These are phyloP conservation scores for Phania funesta DNA, from an alignment of 2,888 invertebrate species.

Conservation along the genomic window DNA sequence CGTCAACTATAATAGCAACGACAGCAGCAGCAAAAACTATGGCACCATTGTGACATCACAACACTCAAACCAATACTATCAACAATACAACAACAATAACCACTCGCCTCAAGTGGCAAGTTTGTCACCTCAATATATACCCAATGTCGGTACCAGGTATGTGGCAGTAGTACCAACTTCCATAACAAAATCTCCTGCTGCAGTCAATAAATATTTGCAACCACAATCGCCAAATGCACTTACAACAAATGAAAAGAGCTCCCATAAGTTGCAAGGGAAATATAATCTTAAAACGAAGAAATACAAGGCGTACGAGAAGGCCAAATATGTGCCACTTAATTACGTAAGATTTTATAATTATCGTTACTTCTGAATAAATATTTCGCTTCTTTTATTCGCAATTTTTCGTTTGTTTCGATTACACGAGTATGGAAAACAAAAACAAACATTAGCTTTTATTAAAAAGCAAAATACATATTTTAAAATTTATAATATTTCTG, in stretches of 20 bases:
- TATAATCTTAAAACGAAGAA: constrained; percentile 80
- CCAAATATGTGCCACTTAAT: constrained; percentile 76
- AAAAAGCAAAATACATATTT: not conserved
- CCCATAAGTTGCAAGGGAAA: constrained; percentile 79
- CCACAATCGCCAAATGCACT: constrained; percentile 57
- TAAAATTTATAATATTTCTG: constrained; percentile 44
- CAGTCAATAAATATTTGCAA: constrained; percentile 61
- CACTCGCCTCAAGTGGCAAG: constrained; percentile 70
- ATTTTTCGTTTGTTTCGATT: not conserved
- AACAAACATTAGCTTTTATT: too few species aligned
- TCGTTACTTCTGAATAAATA: constrained; percentile 58
- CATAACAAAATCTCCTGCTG: constrained; percentile 20
- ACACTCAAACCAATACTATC: constrained; percentile 60
- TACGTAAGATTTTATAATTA: constrained; percentile 76
- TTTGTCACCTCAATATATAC: constrained; percentile 77
- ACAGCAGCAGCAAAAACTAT: constrained; percentile 72
- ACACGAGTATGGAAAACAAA: not conserved
- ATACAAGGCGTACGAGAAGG: constrained; percentile 79
- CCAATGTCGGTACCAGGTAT: constrained; percentile 78
- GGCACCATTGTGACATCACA: constrained; percentile 71
- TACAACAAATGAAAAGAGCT: constrained; percentile 63
- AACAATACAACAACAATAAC: constrained; percentile 52
- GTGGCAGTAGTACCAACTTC: constrained; percentile 74
- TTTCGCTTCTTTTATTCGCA: constrained; percentile 13
- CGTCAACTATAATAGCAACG: constrained; percentile 71